These are phyloP conservation scores for Junonia oenone DNA, from an alignment of 2,888 invertebrate genomes.

Conservation along the genomic window DNA sequence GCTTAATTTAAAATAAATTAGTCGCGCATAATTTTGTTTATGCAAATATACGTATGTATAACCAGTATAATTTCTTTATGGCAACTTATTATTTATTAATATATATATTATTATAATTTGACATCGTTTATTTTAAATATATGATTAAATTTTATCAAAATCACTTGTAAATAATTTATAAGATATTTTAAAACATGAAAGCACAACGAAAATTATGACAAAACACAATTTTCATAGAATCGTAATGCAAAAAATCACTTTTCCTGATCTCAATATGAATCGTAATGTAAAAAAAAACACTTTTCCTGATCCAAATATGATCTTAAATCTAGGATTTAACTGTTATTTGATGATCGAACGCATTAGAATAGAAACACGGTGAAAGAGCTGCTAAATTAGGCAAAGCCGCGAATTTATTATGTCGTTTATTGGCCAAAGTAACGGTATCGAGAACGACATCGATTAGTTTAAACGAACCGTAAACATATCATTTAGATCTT, in stretches of 20 bases:
- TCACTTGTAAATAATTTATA: background rate
- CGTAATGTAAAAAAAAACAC: background rate
- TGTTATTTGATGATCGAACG: slow-evolving; percentile 22
- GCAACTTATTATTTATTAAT: background rate
- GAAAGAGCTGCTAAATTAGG: slow-evolving; percentile 53
- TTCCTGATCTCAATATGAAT: background rate
- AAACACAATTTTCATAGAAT: no score
- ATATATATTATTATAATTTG: background rate
- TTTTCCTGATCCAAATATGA: slow-evolving; percentile 3
- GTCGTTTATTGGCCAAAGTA: slow-evolving; percentile 35
- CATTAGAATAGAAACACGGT: slow-evolving; percentile 35
- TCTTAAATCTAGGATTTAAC: slow-evolving; percentile 8
- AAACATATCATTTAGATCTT: slow-evolving; percentile 25
- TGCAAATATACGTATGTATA: background rate
- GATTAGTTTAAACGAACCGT: slow-evolving; percentile 27
- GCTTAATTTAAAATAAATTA: slow-evolving; percentile 8
- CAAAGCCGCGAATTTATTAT: slow-evolving; percentile 57
- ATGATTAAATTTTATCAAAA: no score
- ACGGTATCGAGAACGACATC: slow-evolving; percentile 35
- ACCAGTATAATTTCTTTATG: background rate
- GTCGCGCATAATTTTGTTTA: slow-evolving; percentile 2
- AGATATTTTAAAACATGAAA: background rate
- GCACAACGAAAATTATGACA: no score
- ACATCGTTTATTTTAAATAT: background rate
- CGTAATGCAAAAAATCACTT: no score